Base-by-base conservation (phyloP, 2,113 vertebrate genomes). In the Triplophysa siluroides region DNA sequence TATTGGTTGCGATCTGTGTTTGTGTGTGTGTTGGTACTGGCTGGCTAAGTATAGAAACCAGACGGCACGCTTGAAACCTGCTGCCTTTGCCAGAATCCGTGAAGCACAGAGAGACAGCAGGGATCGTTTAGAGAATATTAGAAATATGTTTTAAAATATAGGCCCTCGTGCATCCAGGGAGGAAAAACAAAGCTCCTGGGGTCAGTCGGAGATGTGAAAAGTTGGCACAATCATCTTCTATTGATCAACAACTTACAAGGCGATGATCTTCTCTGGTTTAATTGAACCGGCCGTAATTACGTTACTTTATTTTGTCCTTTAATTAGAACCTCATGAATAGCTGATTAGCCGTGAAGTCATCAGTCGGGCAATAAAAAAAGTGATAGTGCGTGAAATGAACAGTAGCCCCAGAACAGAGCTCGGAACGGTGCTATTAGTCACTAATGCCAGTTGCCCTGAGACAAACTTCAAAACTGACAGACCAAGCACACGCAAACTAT, bases 351-450 rank as follows among this genome's bases (percentile, higher is more conserved):
- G 79, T 91, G 89, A 90, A 91, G 88, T 89, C 91, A 88, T 89
- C 90, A 92, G 91, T 90, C 50, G 85, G 84, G 88, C 88, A 91
- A 92, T 94, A 91, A 91, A 89, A 91, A 91, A 92, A 86, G 90
- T 91, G 91, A 93, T 92, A 89, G 89, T 81, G 91, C 90, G 90
- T 91, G 92, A 93, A 92, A 93, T 93, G 90, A 93, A 91, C 88
- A 89, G 89, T 82, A 81, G 82, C 82, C 87, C 78, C 82, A 85
- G 87, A 81, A 87, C 74, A 86, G 80, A 73, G 41, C 76, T 47
- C 80, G 23, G 60, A 14, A 43, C 63, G 69, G 84, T 81, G 83
- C 86, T 87, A 89, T 88, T 88, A 87, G 87, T 89, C 86, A 86
- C 88, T 88, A 83, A 90, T 82, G 81, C 16, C 67, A 13, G 52